A percentile compares a stretch with the other conserved stretches of the same genome.
These are phyloP conservation scores for Lithobius niger DNA, from an alignment of 1,140 invertebrate species.

Conservation along the genomic window DNA sequence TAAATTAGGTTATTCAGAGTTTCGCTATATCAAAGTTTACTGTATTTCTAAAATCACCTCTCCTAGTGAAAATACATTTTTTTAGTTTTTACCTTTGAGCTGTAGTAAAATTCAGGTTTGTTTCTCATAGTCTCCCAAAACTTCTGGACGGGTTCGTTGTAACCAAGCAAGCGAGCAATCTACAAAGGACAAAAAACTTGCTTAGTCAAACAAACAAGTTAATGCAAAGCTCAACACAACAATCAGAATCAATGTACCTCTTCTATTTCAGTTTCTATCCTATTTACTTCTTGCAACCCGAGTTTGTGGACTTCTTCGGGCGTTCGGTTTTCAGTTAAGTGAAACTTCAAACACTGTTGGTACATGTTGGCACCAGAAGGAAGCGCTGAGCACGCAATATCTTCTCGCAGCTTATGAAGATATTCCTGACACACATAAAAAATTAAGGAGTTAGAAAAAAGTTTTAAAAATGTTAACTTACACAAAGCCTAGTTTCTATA, in stretches of 20 bases:
- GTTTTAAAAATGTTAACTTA: no score
- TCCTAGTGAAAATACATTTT: no score
- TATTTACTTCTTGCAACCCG: slow-evolving; percentile 30
- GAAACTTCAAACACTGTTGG: slow-evolving; percentile 28
- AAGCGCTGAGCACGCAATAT: slow-evolving; percentile 25
- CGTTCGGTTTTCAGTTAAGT: slow-evolving; percentile 26
- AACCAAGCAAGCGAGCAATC: background rate
- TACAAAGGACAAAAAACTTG: no score
- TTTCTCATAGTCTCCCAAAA: background rate
- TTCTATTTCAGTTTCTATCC: slow-evolving; percentile 31
- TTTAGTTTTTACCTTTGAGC: background rate
- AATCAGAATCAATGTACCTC: slow-evolving; percentile 21
- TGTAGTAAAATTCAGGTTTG: background rate
- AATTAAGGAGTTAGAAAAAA: no score
- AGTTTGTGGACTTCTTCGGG: slow-evolving; percentile 31
- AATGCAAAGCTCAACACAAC: slow-evolving; percentile 21
- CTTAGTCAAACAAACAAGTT: no score
- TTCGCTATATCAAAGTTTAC: no score
- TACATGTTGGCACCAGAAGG: slow-evolving; percentile 29
- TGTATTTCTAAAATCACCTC: no score
- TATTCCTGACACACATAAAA: slow-evolving; percentile 25
- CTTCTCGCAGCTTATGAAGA: slow-evolving; percentile 19
- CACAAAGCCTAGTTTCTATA: background rate
- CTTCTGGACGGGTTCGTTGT: slow-evolving; percentile 18
- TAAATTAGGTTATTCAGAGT: no score